Evolutionary conservation across 2,113 vertebrate genomes (phyloP), one percentile per base, ranked within the genome.

Genomic region (Seriola dumerili): DNA sequence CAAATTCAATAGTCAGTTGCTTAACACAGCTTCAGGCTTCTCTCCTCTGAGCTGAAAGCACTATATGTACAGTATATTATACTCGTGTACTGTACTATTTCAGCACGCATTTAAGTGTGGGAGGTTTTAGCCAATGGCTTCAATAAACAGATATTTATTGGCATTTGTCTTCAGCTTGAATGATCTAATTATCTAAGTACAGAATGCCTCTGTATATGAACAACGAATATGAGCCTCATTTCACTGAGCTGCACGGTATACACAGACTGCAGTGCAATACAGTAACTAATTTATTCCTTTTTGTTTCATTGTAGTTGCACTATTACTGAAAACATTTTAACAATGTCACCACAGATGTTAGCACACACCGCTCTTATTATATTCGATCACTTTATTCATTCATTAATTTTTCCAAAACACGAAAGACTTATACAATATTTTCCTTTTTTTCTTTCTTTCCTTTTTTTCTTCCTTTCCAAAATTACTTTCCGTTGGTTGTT

Each of bases 1-100:
- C 81, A 91, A 75, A 91, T 92, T 90, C 77, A 87, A 81, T 66
- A 79, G 81, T 23, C 80, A 84, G 84, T 84, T 88, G 80, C 78
- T 86, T 48, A 81, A 85, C 85, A 83, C 86, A 83, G 89, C 78
- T 76, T 74, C 29, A 50, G 66, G 66, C 46, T 36, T 46, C 14
- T 44, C 29, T 73, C 21, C 46, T 82, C 63, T 11, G 38, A 48
- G 61, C 70, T 61, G 38, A 48, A 84, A 85, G 42, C 61, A 1
- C 38, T 34, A 76, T 59, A 29, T 58, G 6, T 58, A 14, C 8
- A 29, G 12, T 29, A 29, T 1, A 29, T 14, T 29, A 29, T 13
- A 14, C 55, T 29, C 13, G n/a, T 57, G 5, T 13, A 8, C n/a
- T 55, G 0, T n/a, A 34, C 57, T 29, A 52, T 74, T 59, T 36